A percentile compares a stretch with the other conserved stretches of the same genome.
Evolutionary conservation across 2,888 invertebrate genomes (phyloP).

Genomic region (Ornithoptera alexandrae): DNA sequence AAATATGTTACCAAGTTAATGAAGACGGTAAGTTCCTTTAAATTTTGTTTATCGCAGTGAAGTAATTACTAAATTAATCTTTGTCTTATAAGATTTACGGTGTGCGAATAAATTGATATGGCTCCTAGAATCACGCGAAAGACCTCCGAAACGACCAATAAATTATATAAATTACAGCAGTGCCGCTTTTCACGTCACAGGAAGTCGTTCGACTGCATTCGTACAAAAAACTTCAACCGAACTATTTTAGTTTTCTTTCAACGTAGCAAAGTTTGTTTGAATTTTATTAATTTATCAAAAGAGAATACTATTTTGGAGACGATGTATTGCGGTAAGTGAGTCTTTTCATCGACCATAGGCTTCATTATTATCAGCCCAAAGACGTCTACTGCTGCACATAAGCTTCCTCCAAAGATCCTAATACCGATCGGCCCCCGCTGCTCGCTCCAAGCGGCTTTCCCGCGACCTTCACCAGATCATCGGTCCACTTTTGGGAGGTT

Average conservation of each 20-base stretch:
- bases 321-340: too few species aligned
- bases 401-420: too few species aligned
- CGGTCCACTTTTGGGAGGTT: too few species aligned
- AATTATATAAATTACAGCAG: slow-evolving; percentile 6
- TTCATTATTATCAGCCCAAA: too few species aligned
- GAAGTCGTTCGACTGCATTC: background rate
- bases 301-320: too few species aligned
- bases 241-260: background rate
- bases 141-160: background rate
- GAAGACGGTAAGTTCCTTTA: background rate
- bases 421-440: too few species aligned
- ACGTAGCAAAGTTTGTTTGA: background rate
- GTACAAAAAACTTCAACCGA: background rate
- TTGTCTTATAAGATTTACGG: background rate
- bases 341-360: too few species aligned
- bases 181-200: slow-evolving; percentile 4
- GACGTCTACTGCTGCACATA: too few species aligned
- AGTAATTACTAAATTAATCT: background rate
- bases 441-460: too few species aligned
- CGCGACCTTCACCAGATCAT: too few species aligned
- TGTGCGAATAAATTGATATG: slow-evolving; percentile 1
- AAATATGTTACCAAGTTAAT: too few species aligned
- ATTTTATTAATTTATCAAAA: too few species aligned
- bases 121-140: background rate
- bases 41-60: background rate